Evolutionary conservation across 2,888 invertebrate species (phyloP).

Genomic region (Dysmachus trigonus): DNA sequence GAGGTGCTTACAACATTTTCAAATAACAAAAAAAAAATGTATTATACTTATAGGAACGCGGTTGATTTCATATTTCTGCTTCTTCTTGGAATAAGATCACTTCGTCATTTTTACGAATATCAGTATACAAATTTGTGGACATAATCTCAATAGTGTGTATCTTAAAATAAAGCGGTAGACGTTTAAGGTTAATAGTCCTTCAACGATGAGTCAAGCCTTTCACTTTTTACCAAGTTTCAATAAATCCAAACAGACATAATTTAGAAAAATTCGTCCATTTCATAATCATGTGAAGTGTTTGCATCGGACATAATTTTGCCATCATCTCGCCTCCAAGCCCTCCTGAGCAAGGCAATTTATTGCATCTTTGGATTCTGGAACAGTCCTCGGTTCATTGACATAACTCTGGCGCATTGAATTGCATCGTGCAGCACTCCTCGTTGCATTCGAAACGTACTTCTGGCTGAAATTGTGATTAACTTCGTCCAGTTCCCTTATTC

Average conservation of each 20-base stretch:
- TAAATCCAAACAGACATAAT: background rate
- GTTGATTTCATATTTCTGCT: too few relatives aligned
- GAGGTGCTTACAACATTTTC: too few relatives aligned
- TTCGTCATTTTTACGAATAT: too few relatives aligned
- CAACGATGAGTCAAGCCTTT: background rate
- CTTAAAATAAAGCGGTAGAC: too few relatives aligned
- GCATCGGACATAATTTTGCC: background rate
- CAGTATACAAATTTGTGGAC: too few relatives aligned
- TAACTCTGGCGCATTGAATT: background rate
- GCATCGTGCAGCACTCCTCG: background rate
- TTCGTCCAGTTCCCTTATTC: background rate
- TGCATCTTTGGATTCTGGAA: background rate
- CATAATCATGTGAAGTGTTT: background rate
- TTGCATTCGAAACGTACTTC: background rate
- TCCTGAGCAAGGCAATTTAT: background rate
- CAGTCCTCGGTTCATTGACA: background rate
- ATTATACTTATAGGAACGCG: too few relatives aligned
- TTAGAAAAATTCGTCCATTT: background rate
- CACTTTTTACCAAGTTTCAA: background rate
- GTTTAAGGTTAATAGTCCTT: background rate
- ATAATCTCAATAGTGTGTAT: too few relatives aligned
- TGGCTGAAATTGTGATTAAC: background rate
- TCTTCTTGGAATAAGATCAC: too few relatives aligned
- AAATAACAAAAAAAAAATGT: too few relatives aligned
- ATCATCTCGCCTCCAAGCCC: background rate